A percentile compares a stretch with the other conserved stretches of the same genome.
These are phyloP conservation scores for Cecropterus lyciades DNA, from an alignment of 1,140 invertebrate species.

Conservation along the genomic window DNA sequence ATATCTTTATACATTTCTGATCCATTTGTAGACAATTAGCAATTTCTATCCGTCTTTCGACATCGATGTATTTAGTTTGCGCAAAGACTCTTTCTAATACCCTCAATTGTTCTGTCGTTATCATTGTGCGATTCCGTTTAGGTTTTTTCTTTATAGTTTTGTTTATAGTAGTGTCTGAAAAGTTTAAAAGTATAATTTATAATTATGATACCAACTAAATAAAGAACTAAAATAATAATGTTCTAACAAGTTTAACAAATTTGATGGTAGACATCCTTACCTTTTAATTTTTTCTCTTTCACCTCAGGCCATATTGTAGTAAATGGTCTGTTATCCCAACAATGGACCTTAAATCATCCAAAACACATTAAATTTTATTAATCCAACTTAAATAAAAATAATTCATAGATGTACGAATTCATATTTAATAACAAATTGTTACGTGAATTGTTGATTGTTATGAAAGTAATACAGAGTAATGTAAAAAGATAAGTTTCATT, in stretches of 20 bases:
- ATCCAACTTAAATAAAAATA: too few relatives aligned
- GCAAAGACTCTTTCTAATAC: slow-evolving; percentile 54
- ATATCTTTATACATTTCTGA: slow-evolving; percentile 65
- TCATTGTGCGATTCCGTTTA: slow-evolving; percentile 60
- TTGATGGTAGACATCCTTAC: slow-evolving; percentile 23
- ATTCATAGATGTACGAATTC: too few relatives aligned
- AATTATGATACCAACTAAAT: not conserved
- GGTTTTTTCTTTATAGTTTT: slow-evolving; percentile 60
- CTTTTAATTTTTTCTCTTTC: slow-evolving; percentile 38
- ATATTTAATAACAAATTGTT: too few relatives aligned
- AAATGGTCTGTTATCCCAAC: slow-evolving; percentile 62
- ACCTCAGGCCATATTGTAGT: slow-evolving; percentile 51
- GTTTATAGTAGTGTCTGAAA: slow-evolving; percentile 43
- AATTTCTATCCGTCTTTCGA: slow-evolving; percentile 50
- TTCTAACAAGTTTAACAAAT: too few relatives aligned
- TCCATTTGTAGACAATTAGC: slow-evolving; percentile 49
- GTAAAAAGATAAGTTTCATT: too few relatives aligned
- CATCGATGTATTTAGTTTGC: slow-evolving; percentile 50
- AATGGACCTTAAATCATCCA: slow-evolving; percentile 42
- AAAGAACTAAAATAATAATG: too few relatives aligned
- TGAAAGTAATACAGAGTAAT: too few relatives aligned
- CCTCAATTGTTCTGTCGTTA: slow-evolving; percentile 64
- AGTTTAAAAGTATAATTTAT: not conserved
- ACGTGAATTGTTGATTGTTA: too few relatives aligned
- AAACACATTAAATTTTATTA: slow-evolving; percentile 8